Percentiles rank a stretch among this genome's conserved stretches.
These are phyloP conservation scores for Tachina grossa DNA, from an alignment of 2,888 invertebrate genomes.

Conservation along the genomic window DNA sequence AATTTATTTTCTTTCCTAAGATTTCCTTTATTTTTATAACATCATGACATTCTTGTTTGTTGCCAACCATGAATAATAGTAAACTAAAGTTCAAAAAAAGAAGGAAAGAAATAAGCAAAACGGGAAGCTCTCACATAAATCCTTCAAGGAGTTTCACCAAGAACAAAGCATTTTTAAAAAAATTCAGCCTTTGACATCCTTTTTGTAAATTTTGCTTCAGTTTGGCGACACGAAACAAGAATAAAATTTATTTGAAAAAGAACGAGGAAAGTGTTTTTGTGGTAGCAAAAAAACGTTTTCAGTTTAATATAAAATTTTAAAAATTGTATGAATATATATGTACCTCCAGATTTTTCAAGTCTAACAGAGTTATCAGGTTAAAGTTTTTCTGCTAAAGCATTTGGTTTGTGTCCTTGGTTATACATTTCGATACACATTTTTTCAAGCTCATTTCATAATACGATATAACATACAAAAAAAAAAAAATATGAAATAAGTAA, in stretches of 20 bases:
- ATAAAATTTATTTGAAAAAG: background rate
- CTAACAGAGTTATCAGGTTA: too few relatives aligned
- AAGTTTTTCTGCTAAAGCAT: too few relatives aligned
- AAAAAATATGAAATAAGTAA: too few relatives aligned
- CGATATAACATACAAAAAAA: too few relatives aligned
- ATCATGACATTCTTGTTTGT: slow-evolving; percentile 48
- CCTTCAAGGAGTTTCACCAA: slow-evolving; percentile 47
- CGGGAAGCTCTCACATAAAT: slow-evolving; percentile 54
- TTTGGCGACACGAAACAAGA: slow-evolving; percentile 7
- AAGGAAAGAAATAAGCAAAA: slow-evolving; percentile 5
- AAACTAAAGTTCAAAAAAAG: slow-evolving; percentile 11
- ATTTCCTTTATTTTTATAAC: slow-evolving; percentile 15
- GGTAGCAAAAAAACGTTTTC: background rate
- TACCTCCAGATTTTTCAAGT: too few relatives aligned
- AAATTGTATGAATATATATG: background rate
- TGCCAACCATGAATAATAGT: slow-evolving; percentile 41
- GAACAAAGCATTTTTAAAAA: slow-evolving; percentile 33
- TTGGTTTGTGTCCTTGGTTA: too few relatives aligned
- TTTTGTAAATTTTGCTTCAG: slow-evolving; percentile 11
- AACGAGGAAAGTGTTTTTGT: background rate
- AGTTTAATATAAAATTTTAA: background rate
- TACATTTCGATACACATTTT: too few relatives aligned
- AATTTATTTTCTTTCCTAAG: slow-evolving; percentile 45
- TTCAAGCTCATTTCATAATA: too few relatives aligned
- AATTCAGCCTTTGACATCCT: slow-evolving; percentile 50